A percentile compares a stretch with the other conserved stretches of the same genome.
phyloP scores from a whole-genome alignment of 2,113 vertebrate species.

The Mormyrus lacerda region DNA sequence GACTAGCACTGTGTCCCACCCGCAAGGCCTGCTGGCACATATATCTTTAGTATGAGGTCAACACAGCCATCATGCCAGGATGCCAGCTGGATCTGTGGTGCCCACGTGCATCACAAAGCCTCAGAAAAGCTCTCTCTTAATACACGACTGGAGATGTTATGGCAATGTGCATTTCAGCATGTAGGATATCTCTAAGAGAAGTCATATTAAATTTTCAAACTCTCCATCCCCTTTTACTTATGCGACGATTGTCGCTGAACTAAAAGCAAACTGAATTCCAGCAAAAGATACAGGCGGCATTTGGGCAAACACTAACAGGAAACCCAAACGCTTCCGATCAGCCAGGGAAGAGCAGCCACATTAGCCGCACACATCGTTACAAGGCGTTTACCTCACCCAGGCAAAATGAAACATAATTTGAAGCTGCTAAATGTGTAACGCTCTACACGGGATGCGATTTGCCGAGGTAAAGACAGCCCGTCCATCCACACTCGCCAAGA shows the following conservation, averaged over 20 bases:
- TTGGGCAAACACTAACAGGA: neutral
- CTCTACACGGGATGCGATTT: neutral
- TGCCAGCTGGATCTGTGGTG: neutral
- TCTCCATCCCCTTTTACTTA: neutral
- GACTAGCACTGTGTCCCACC: neutral
- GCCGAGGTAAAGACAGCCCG: neutral
- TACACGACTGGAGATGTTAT: neutral
- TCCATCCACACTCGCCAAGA: neutral
- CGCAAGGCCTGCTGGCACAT: neutral
- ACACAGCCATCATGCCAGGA: neutral
- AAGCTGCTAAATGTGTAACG: neutral
- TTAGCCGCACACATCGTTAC: neutral
- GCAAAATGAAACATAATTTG: neutral
- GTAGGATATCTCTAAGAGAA: neutral
- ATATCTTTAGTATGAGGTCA: neutral
- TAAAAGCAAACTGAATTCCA: constrained; percentile 1
- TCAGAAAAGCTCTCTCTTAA: neutral
- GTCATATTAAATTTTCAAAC: neutral
- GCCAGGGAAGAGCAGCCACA: neutral
- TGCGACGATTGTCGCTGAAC: neutral
- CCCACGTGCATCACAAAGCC: neutral
- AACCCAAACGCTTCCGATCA: neutral
- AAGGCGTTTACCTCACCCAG: neutral
- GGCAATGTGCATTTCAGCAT: neutral
- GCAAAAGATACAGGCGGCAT: neutral